Base-by-base conservation (phyloP, 1,140 invertebrate genomes). In the Callitettix versicolor region DNA sequence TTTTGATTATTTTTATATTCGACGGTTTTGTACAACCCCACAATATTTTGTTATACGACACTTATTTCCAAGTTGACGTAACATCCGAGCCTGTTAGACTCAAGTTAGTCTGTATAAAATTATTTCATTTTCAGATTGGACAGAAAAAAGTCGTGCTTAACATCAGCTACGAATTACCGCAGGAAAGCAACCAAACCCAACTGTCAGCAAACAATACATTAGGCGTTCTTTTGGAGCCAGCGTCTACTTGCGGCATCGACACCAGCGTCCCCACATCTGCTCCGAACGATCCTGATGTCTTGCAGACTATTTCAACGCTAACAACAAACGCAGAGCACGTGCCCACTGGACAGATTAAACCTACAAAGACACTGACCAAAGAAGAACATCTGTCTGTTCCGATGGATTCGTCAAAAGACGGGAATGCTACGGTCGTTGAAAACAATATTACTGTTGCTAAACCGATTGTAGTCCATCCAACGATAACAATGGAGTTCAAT, bases 111-210 rank as follows among this genome's bases (percentile, higher is more conserved):
- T n/a, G n/a, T n/a, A n/a, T n/a, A n/a, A n/a, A n/a, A n/a, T n/a
- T n/a, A n/a, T n/a, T n/a, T n/a, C n/a, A 18, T 46, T 20, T 51
- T 4, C 48, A 51, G 48, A 34, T 51, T 7, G 48, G 15, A 14
- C 48, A 51, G 33, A 51, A 78, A 47, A 82, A 81, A 67, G 76
- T 80, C n/a, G 73, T 78, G n/a, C 67, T 82, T 44, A 84, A 84
- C 62, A 72, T 74, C 33, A 53, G 56, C 20, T 44, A 49, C n/a
- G 52, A 56, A 9, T n/a, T 47, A 22, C 41, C 47, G 5, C 47
- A n/a, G 7, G 15, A 30, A 30, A 30, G 3, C 26, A 30, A 30
- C 9, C 3, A 30, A 30, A 30, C 26, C 3, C 26, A 30, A 30
- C 9, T 30, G 3, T 3, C 9, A 30, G 3, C 26, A 3, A 30